Conservation (phyloP, 2,888 invertebrate species). For the Sphinx pinastri region DNA sequence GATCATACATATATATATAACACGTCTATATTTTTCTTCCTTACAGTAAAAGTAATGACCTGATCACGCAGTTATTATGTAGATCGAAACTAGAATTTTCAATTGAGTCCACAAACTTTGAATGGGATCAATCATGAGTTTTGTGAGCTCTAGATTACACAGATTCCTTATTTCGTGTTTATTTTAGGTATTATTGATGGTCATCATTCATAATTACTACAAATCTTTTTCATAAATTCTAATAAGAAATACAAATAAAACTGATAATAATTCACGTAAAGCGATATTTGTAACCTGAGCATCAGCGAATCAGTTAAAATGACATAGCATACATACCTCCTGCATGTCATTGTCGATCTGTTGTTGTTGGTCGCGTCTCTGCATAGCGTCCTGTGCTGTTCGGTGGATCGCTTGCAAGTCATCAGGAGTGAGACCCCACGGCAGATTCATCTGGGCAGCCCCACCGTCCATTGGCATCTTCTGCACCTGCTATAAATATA, state of each 20-base stretch:
- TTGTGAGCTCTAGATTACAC: neutral
- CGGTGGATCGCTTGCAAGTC: constrained; percentile 76
- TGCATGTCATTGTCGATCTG: constrained; percentile 79
- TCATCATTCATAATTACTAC: no score
- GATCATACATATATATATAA: constrained; percentile 29
- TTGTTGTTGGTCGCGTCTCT: constrained; percentile 68
- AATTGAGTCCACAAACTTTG: neutral
- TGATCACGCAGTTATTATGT: constrained; percentile 26
- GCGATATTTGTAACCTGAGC: neutral
- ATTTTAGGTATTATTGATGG: neutral
- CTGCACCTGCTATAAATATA: constrained; percentile 50
- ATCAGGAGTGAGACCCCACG: constrained; percentile 75
- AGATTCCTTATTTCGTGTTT: constrained; percentile 1
- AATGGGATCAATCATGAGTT: constrained; percentile 9
- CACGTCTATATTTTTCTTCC: constrained; percentile 33
- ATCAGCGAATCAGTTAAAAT: neutral
- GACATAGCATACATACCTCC: constrained; percentile 57
- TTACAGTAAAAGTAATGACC: constrained; percentile 18
- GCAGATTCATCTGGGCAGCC: constrained; percentile 68
- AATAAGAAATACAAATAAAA: no score
- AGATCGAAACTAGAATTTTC: constrained; percentile 26
- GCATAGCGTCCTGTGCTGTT: constrained; percentile 70
- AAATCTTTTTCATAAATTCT: no score
- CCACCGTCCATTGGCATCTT: constrained; percentile 72
- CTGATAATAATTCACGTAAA: neutral